Evolutionary conservation across 2,888 invertebrate genomes (phyloP).

Genomic region (Pasiphila rectangulata): DNA sequence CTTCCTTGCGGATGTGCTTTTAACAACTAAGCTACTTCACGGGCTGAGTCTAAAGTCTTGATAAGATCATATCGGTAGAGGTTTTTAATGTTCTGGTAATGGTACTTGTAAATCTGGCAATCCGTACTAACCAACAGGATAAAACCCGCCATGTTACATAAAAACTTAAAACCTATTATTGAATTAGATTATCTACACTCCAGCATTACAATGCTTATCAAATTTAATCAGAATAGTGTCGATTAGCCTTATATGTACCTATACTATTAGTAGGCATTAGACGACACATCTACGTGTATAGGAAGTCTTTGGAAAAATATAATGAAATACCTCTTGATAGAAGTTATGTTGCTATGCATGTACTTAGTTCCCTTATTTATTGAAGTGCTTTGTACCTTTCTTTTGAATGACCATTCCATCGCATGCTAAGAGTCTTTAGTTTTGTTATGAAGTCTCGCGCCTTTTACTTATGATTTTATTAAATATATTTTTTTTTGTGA

Average conservation of each 20-base stretch:
- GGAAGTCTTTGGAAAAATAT: background rate
- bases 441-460: slow-evolving; percentile 47
- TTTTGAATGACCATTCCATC: slow-evolving; percentile 60
- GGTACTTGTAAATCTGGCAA: too few species aligned
- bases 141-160: too few species aligned
- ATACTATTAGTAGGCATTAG: background rate
- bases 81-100: too few species aligned
- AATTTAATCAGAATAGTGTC: background rate
- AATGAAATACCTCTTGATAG: background rate
- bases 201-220: background rate
- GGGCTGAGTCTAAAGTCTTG: too few species aligned
- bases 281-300: background rate
- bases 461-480: slow-evolving; percentile 33
- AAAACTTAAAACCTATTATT: too few species aligned
- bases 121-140: too few species aligned
- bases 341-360: slow-evolving; percentile 43
- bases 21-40: too few species aligned
- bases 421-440: slow-evolving; percentile 60
- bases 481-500: background rate
- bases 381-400: slow-evolving; percentile 45
- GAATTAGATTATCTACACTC: too few species aligned
- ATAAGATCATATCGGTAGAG: too few species aligned
- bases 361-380: slow-evolving; percentile 31
- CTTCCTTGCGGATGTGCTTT: too few species aligned
- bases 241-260: background rate